Evolutionary conservation across 2,888 invertebrate genomes (phyloP), one percentile per base, ranked within the genome.

Genomic region (Eristalis pertinax): DNA sequence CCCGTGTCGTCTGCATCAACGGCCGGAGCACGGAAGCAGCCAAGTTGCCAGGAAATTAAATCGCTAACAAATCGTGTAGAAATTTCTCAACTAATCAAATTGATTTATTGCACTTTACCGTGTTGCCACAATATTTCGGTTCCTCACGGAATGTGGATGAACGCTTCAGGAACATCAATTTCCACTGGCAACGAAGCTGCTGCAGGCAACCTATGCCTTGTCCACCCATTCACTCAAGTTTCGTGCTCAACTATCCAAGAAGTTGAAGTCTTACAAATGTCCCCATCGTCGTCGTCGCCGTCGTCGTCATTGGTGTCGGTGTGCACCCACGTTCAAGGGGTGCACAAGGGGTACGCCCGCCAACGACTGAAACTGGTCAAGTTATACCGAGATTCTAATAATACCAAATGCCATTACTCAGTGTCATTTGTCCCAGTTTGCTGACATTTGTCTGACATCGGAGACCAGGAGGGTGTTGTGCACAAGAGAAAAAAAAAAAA

Each of bases 51-150:
- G 76, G 80, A 72, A 84, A 84, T 80, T 80, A 84, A 84, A 76
- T 70, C 63, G 38, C 67, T 63, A 84, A 80, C 80, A 84, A 76
- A 84, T 84, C 74, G 84, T 79, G 65, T 84, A 79, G 56, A 79
- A 79, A 79, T 70, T 84, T 84, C 75, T 72, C 84, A 76, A 76
- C 80, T 80, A 70, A 75, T 80, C 76, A 80, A 80, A 80, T 80
- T 84, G 72, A 75, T 80, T 84, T 67, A 84, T 72, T 63, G 24
- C 62, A 58, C 43, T 13, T 19, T 65, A 56, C 41, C 22, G 13
- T 67, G 67, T 68, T 60, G 38, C 26, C 60, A 15, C 60, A 79
- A 75, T 62, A 69, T 64, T 76, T 77, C 35, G 70, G 60, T 72
- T 19, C 60, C 43, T 56, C 43, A 38, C 63, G 64, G 38, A 76